phyloP scores from a whole-genome alignment of 2,888 invertebrate genomes.

The Dioctria rufipes region DNA sequence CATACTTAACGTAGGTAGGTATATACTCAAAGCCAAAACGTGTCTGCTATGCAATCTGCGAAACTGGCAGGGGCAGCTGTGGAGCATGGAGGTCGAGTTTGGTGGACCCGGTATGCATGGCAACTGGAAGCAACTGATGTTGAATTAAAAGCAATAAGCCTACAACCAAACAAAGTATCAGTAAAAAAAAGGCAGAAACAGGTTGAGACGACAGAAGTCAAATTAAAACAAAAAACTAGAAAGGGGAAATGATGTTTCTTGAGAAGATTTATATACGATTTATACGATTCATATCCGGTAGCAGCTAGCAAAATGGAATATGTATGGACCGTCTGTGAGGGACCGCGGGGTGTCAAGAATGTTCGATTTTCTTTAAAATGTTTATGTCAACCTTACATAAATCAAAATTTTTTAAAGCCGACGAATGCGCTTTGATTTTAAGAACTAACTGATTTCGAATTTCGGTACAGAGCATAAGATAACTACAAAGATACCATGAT shows the following conservation, averaged over 20 bases:
- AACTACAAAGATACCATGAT: too few relatives aligned
- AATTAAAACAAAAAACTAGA: neutral
- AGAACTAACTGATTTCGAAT: too few relatives aligned
- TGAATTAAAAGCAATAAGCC: constrained; percentile 24
- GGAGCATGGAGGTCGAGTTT: neutral
- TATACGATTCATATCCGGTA: constrained; percentile 32
- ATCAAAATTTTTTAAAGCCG: too few relatives aligned
- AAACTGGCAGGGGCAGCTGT: constrained; percentile 33
- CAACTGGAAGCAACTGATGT: constrained; percentile 25
- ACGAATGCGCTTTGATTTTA: too few relatives aligned
- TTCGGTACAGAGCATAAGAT: too few relatives aligned
- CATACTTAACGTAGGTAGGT: too few relatives aligned
- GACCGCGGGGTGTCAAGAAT: constrained; percentile 7
- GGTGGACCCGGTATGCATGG: constrained; percentile 1
- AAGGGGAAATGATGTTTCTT: constrained; percentile 8
- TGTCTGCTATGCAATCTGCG: neutral
- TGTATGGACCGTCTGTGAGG: neutral
- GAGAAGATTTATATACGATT: constrained; percentile 25
- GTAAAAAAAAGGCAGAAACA: constrained; percentile 26
- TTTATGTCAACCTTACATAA: constrained; percentile 2
- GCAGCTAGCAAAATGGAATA: neutral
- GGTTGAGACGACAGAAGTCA: constrained; percentile 23
- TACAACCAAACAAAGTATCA: constrained; percentile 13
- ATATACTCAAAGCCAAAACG: neutral
- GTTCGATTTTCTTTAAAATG: constrained; percentile 30